A percentile compares a stretch with the other conserved stretches of the same genome.
Conservation (phyloP, 2,797 vertebrate genomes). For the Botia almorhae region DNA sequence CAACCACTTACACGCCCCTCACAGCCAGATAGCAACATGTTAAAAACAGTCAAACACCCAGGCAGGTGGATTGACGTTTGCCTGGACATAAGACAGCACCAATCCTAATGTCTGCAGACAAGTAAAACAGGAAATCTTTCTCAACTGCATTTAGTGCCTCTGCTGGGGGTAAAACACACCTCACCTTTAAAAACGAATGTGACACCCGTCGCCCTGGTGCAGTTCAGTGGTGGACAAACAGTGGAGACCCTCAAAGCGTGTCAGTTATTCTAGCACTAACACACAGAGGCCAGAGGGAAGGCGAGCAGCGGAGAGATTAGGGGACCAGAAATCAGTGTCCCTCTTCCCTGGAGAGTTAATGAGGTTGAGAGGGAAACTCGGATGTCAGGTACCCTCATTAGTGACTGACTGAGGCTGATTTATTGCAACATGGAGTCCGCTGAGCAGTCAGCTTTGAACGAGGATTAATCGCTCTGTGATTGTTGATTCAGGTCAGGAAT, state of each 20-base stretch:
- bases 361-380: constrained; percentile 67
- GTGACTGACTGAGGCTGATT: constrained; percentile 68
- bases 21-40: neutral
- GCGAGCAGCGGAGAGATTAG: constrained; percentile 28
- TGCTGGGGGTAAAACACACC: neutral
- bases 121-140: neutral
- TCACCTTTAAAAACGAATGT: neutral
- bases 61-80: too few relatives aligned
- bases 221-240: neutral
- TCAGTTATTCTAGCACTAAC: constrained; percentile 7
- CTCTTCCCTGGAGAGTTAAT: constrained; percentile 74
- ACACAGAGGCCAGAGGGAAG: neutral
- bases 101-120: neutral
- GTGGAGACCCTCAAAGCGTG: constrained; percentile 15
- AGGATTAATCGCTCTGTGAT: constrained; percentile 67
- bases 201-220: neutral
- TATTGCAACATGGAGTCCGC: constrained; percentile 64
- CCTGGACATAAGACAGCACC: neutral
- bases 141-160: neutral
- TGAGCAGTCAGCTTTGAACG: constrained; percentile 63
- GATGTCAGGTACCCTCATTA: constrained; percentile 72
- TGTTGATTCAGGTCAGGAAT: constrained; percentile 58
- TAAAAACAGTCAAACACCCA: neutral
- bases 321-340: constrained; percentile 50
- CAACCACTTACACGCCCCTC: neutral